A percentile compares a stretch with the other conserved stretches of the same genome.
phyloP scores from a whole-genome alignment of 2,113 vertebrate species.

The Pomatostomus ruficeps region DNA sequence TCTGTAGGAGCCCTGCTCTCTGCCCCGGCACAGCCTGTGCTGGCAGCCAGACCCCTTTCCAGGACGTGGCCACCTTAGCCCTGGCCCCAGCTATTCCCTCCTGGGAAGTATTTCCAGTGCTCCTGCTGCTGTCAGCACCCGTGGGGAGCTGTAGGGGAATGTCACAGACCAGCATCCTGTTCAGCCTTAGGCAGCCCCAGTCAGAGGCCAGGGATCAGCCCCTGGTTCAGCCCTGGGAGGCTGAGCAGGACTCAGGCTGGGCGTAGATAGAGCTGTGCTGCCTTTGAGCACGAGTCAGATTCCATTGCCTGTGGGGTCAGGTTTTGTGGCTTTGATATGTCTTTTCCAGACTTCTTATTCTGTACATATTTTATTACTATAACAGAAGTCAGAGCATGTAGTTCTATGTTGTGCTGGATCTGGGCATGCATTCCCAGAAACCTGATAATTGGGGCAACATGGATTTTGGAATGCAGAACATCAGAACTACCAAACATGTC shows the following conservation, averaged over 20 bases:
- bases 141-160: not conserved
- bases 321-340: not conserved
- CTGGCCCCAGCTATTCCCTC: not conserved
- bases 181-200: not conserved
- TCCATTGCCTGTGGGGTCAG: not conserved
- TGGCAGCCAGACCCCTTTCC: not conserved
- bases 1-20: not conserved
- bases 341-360: not conserved
- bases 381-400: not conserved
- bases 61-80: accelerated
- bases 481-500: not conserved
- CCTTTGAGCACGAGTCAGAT: not conserved
- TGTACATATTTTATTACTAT: not conserved
- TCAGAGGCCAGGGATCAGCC: not conserved
- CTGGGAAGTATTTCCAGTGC: not conserved
- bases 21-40: accelerated
- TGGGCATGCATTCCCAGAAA: not conserved
- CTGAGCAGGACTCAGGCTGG: not conserved
- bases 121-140: not conserved
- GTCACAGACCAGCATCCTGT: not conserved
- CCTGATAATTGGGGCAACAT: not conserved
- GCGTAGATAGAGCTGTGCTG: not conserved
- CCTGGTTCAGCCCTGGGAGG: too few species aligned
- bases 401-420: not conserved
- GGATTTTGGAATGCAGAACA: not conserved